Base-by-base conservation (phyloP, 92 coral and sea anemone species). In the Palythoa heliodiscus region DNA sequence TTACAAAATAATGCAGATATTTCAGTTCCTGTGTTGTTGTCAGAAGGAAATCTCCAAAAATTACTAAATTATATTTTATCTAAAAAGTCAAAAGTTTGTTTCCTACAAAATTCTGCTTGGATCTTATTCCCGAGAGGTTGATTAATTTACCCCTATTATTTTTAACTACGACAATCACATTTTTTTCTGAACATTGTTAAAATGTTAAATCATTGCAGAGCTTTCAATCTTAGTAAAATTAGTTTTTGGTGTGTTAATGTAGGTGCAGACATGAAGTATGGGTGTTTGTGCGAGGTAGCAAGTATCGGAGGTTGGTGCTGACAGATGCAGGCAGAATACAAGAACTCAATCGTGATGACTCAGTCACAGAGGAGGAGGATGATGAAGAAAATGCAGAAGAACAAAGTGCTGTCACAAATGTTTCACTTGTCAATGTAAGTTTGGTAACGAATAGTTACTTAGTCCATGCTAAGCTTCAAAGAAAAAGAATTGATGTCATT, bases 361-460 rank as follows among this genome's bases (percentile, higher is more conserved):
- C 88, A 10, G 95, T 93, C 39, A 86, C 91, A 67, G 85, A 87
- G n/a, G 91, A 90, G 73, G 92, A 90, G 14, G 73, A 70, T 20
- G 87, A 71, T 17, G 90, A 92, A 19, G 90, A 76, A n/a, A 86
- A 52, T 1, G 76, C 82, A 20, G 86, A 77, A 11, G 66, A 87
- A 69, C 85, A 80, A 43, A 73, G 54, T 66, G 88, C 88, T 20
- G 66, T 77, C 43, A 85, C 91, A 38, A 93, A 93, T 58, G 91
- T 94, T 25, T 97, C 98, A 47, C 90, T 96, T 20, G 92, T 92
- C 71, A 97, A 96, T 93, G 99, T 96, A 83, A 70, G 85, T 55
- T 15, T 15, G 14, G 4, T 9, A 7, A 25, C 20, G 29, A 6
- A 25, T 22, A 7, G 11, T 19, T 11, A 64, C 11, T 4, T 19